Evolutionary conservation across 2,113 vertebrate genomes (phyloP), one percentile per base, ranked within the genome.

Genomic region (Dicrurus megarhynchus): DNA sequence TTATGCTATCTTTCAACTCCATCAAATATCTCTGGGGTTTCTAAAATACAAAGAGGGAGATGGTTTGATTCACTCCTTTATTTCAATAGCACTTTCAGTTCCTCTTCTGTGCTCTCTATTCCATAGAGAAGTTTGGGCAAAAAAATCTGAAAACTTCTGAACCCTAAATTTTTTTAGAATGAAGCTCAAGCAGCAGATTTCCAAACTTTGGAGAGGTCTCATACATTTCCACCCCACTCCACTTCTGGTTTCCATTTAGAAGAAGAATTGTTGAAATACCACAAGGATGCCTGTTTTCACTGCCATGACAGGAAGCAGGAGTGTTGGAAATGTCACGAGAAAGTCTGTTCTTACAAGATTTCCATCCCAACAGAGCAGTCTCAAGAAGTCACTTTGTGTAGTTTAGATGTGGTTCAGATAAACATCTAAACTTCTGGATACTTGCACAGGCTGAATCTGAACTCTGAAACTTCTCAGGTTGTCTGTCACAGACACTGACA

Each of bases 251-350:
- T 95, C 90, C 86, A 87, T 95, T 96, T 96, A 75, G 76, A 90
- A 90, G 70, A 92, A 69, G 76, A 84, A 96, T 82, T 92, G 83
- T 89, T 96, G 92, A 92, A 96, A 96, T 95, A 92, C 76, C 64
- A 42, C 0, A 1, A 77, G 76, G 80, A 90, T 0, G 26, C 86
- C 76, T 95, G 90, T 92, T 87, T 93, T 84, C 76, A 75, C 77
- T 95, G 92, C 92, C 83, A 92, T 97, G 93, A 95, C 88, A 95
- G 96, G 93, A 96, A 96, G 96, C 93, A 93, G 93, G 60, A 94
- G 76, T 89, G 92, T 68, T 94, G 93, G 90, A 96, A 90, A 84
- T 84, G 90, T 93, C 93, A 93, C 5, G 0, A 94, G 83, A 87
- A 93, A 93, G n/a, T 57, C 85, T 90, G 76, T 76, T 89, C 86